phyloP scores from a whole-genome alignment of 2,113 vertebrate species.

The Macquaria ambigua region DNA sequence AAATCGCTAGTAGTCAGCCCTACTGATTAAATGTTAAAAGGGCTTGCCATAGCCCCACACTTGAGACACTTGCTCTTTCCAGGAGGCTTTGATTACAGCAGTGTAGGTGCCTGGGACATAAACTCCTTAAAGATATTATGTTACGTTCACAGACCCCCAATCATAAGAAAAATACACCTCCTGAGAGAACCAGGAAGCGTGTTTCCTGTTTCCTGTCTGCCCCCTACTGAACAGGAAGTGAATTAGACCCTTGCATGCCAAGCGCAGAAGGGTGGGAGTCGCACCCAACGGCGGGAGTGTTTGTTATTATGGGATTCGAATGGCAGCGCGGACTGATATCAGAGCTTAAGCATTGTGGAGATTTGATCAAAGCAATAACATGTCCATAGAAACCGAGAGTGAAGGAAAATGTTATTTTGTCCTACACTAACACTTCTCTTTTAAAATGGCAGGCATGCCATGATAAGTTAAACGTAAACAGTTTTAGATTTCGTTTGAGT shows the following conservation, averaged over 20 bases:
- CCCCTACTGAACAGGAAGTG: conserved; percentile 71
- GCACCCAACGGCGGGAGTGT: conserved; percentile 9
- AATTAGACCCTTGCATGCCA: conserved; percentile 47
- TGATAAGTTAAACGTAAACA: conserved; percentile 1
- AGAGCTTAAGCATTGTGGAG: conserved; percentile 50
- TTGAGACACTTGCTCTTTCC: neutral
- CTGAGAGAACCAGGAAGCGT: conserved; percentile 57
- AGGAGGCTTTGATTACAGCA: conserved; percentile 32
- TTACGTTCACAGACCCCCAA: conserved; percentile 47
- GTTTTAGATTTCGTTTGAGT: conserved; percentile 18
- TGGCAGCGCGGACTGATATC: conserved; percentile 41
- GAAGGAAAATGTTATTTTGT: conserved; percentile 60
- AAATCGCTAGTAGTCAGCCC: no score
- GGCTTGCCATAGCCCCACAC: no score
- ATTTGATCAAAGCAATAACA: conserved; percentile 68
- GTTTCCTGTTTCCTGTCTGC: conserved; percentile 71
- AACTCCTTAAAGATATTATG: conserved; percentile 43
- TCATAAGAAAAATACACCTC: conserved; percentile 63
- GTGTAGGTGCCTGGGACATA: neutral
- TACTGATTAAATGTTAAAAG: no score
- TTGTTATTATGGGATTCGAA: conserved; percentile 64
- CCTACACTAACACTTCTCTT: conserved; percentile 1
- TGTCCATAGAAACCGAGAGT: conserved; percentile 38
- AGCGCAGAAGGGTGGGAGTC: neutral
- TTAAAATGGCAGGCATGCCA: neutral